Conservation (phyloP, 2,888 invertebrate genomes). For the Eupithecia abbreviata region DNA sequence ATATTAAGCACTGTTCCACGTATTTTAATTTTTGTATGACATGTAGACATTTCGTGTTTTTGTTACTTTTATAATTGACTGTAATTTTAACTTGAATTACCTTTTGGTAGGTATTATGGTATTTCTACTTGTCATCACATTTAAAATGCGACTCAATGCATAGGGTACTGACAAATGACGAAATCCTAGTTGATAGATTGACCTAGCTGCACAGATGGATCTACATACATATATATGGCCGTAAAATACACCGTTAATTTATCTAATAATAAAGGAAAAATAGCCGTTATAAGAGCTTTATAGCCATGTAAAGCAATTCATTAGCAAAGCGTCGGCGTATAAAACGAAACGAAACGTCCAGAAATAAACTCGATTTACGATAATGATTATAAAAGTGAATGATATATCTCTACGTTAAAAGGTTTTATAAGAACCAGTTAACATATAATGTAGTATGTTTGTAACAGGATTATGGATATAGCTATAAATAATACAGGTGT, state of each 20-base stretch:
- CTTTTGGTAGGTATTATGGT: not conserved
- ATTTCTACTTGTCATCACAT: not conserved
- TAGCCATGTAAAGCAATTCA: slow-evolving; percentile 17
- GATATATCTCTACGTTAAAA: slow-evolving; percentile 27
- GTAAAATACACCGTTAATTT: not conserved
- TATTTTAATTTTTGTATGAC: not conserved
- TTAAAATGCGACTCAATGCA: not conserved
- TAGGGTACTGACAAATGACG: not conserved
- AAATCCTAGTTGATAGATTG: not conserved
- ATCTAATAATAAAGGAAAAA: not conserved
- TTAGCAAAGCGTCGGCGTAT: slow-evolving; percentile 26
- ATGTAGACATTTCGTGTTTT: not conserved
- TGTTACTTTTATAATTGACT: not conserved
- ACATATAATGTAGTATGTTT: slow-evolving; percentile 25
- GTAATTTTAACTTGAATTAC: not conserved
- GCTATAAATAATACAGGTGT: not conserved
- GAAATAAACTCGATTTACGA: slow-evolving; percentile 35
- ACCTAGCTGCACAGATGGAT: not conserved
- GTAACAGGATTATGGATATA: not conserved
- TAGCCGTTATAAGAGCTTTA: not conserved
- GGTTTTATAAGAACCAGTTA: slow-evolving; percentile 32
- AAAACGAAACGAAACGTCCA: slow-evolving; percentile 26
- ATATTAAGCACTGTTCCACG: not conserved
- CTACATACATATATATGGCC: not conserved
- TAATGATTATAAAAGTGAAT: slow-evolving; percentile 31